Percentiles rank a stretch among this genome's conserved stretches.
phyloP scores from a whole-genome alignment of 2,888 invertebrate species.

The Trissonchulus sp. region DNA sequence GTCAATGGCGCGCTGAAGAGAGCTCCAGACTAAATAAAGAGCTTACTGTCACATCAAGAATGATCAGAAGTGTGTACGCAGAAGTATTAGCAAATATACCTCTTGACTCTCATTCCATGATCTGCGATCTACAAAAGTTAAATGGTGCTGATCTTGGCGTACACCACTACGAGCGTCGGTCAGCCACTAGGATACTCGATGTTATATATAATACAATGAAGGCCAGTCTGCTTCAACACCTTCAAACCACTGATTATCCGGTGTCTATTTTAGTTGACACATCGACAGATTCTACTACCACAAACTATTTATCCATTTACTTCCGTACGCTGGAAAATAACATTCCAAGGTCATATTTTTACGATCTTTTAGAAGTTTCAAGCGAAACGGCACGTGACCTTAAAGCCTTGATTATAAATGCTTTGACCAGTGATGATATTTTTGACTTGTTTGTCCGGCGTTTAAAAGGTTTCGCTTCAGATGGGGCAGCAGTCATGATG shows the following conservation, averaged over 20 bases:
- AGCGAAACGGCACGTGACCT: not conserved
- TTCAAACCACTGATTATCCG: not conserved
- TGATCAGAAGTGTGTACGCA: conserved; percentile 10
- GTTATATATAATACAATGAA: not conserved
- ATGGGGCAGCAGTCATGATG: conserved; percentile 18
- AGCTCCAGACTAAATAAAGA: not conserved
- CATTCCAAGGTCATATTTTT: conserved; percentile 11
- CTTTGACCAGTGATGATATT: not conserved
- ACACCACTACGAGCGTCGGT: not conserved
- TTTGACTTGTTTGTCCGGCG: not conserved
- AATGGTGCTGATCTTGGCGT: conserved; percentile 1
- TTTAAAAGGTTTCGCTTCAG: conserved; percentile 6
- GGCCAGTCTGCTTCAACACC: not conserved
- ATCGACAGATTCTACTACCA: not conserved
- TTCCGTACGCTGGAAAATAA: conserved; percentile 8
- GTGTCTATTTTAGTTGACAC: conserved; percentile 8
- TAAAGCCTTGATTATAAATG: not conserved
- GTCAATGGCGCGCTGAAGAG: not conserved
- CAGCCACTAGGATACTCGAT: not conserved
- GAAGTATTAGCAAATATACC: not conserved
- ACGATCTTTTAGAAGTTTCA: not conserved
- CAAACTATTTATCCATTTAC: not conserved
- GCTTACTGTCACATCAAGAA: not conserved
- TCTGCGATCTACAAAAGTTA: not conserved
- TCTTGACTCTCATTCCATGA: not conserved